Base-by-base conservation (phyloP, 2,113 vertebrate genomes). In the Salminus brasiliensis region DNA sequence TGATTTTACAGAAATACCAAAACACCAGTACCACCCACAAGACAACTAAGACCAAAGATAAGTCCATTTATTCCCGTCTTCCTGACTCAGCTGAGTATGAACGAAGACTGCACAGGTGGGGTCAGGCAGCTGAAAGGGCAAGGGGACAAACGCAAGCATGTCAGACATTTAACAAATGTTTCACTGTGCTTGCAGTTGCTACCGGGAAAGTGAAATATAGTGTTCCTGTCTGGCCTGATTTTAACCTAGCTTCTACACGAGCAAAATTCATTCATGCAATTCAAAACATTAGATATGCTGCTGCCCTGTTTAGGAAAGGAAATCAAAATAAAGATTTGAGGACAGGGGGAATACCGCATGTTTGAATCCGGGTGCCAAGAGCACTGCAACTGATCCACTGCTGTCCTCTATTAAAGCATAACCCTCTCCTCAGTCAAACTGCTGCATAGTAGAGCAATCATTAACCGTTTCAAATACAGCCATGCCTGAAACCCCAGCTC, bases 81-180 rank as follows among this genome's bases (percentile, higher is more conserved):
- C 59, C 32, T 43, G 30, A 83, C 15, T 52, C 6, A 53, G 36
- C 32, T 21, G n/a, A 0, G 12, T 41, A 45, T 3, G 43, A 66
- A 41, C n/a, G 25, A 32, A 80, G 9, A 12, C 47, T 36, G 30
- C 30, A 25, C 41, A 11, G 66, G 45, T 21, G 34, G 47, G 76
- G 34, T 81, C 63, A 36, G 75, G 79, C 78, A 85, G 83, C 68
- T 84, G 43, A n/a, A n/a, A n/a, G n/a, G 76, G 60, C 72, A 30
- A 55, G 82, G 83, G 85, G 85, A 69, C 81, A 81, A 78, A 83
- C 79, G 39, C 12, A 62, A 76, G 70, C 85, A 87, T 88, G 86
- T 84, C 65, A 74, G 79, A 71, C 10, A 78, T 88, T 74, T 84
- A 81, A 65, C 86, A 87, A 87, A 78, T 85, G 88, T 85, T 81